phyloP scores from a whole-genome alignment of 2,797 vertebrate genomes.

The Sebastes iracundus region DNA sequence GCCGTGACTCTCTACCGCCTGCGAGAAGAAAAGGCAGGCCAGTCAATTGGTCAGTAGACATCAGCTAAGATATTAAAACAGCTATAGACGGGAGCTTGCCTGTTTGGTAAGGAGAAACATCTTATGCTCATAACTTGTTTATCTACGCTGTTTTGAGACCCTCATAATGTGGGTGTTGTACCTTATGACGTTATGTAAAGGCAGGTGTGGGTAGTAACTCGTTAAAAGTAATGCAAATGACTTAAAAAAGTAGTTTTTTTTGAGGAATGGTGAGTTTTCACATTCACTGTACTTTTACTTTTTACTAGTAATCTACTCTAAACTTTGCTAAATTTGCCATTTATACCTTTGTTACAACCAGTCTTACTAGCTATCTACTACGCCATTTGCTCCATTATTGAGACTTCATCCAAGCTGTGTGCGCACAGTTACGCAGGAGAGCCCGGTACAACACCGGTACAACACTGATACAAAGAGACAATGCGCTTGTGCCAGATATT shows the following conservation, averaged over 20 bases:
- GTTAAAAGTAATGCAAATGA: not conserved
- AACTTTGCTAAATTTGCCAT: not conserved
- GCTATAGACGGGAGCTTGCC: not conserved
- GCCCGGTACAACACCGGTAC: too few species aligned
- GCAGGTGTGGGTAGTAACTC: not conserved
- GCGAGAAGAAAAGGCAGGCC: not conserved
- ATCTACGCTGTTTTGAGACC: not conserved
- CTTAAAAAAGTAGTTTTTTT: not conserved
- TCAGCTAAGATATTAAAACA: not conserved
- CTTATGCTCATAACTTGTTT: not conserved
- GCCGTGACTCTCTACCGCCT: constrained; percentile 82
- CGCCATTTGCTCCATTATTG: not conserved
- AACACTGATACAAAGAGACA: not conserved
- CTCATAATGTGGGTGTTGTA: not conserved
- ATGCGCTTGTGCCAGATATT: not conserved
- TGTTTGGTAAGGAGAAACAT: not conserved
- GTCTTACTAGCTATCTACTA: not conserved
- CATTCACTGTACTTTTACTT: not conserved
- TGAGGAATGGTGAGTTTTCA: not conserved
- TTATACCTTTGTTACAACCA: not conserved
- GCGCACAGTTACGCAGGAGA: not conserved
- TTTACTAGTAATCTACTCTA: not conserved
- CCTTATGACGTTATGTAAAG: not conserved
- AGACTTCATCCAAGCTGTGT: not conserved
- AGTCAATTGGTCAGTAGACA: not conserved